Conservation (phyloP, 2,888 invertebrate species). For the Buathra laborator region DNA sequence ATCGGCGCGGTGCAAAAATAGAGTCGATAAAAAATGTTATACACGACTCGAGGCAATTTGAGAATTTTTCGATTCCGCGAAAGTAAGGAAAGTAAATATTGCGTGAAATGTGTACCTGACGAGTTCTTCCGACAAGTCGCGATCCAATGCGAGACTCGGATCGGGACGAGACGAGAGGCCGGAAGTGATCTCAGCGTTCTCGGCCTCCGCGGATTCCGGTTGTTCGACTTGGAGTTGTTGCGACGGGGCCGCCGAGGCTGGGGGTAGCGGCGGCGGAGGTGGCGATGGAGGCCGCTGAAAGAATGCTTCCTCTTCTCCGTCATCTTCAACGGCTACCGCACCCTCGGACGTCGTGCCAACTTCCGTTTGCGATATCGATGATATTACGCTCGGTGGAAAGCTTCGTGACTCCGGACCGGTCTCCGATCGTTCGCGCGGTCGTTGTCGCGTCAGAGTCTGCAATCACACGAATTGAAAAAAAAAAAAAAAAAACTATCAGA, state of each 20-base stretch:
- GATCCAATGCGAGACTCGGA: conserved; percentile 68
- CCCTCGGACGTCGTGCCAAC: conserved; percentile 48
- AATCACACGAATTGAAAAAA: conserved; percentile 69
- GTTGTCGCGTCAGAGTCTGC: conserved; percentile 88
- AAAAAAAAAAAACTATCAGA: conserved; percentile 61
- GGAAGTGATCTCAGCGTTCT: conserved; percentile 74
- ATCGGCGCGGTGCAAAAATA: no score
- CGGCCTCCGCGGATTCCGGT: conserved; percentile 58
- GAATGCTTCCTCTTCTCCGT: conserved; percentile 86
- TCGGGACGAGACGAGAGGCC: conserved; percentile 74
- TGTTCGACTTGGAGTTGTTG: conserved; percentile 77
- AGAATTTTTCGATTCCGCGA: neutral
- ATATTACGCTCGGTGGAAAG: conserved; percentile 87
- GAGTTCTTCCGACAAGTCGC: conserved; percentile 78
- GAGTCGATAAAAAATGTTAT: neutral
- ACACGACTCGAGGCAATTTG: neutral
- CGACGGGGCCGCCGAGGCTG: conserved; percentile 85
- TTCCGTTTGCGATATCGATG: conserved; percentile 72
- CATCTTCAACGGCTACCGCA: conserved; percentile 85
- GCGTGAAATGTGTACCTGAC: conserved; percentile 73
- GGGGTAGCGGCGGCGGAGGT: conserved; percentile 85
- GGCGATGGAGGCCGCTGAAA: conserved; percentile 86
- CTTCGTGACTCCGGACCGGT: conserved; percentile 90
- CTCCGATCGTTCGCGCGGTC: conserved; percentile 87
- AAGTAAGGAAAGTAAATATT: neutral